Evolutionary conservation across 2,888 invertebrate species (phyloP).

Genomic region (Brenthis hecate): DNA sequence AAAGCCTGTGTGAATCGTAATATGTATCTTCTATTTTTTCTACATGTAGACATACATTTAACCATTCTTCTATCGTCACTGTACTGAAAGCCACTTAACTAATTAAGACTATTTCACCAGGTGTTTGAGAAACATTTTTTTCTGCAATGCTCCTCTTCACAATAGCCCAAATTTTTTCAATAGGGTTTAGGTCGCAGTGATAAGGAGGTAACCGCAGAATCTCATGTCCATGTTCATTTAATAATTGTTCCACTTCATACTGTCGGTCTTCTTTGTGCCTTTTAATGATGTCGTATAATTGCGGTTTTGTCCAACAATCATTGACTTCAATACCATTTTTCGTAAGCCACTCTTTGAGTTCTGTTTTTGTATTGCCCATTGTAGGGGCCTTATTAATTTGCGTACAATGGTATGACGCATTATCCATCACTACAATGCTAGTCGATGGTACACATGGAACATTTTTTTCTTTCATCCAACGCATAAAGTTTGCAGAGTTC

Average conservation of each 20-base stretch:
- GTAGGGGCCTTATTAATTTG: constrained; percentile 9
- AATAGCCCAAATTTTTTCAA: constrained; percentile 3
- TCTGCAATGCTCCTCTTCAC: background rate
- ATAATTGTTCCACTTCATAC: background rate
- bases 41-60: constrained; percentile 10
- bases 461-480: background rate
- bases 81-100: too few relatives aligned
- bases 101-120: too few relatives aligned
- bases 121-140: background rate
- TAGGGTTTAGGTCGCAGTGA: background rate
- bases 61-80: too few relatives aligned
- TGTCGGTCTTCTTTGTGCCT: background rate
- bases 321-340: constrained; percentile 2
- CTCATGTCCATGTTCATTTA: constrained; percentile 6
- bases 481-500: background rate
- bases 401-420: background rate
- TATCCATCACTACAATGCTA: constrained; percentile 3
- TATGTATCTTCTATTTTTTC: constrained; percentile 15
- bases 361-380: constrained; percentile 7
- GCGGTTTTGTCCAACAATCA: constrained; percentile 7
- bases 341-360: background rate
- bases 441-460: background rate
- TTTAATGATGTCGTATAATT: constrained; percentile 6
- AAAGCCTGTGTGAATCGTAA: constrained; percentile 11
- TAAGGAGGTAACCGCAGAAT: constrained; percentile 3